A percentile compares a stretch with the other conserved stretches of the same genome.
Conservation (phyloP, 1,140 invertebrate species). For the Callitettix versicolor region DNA sequence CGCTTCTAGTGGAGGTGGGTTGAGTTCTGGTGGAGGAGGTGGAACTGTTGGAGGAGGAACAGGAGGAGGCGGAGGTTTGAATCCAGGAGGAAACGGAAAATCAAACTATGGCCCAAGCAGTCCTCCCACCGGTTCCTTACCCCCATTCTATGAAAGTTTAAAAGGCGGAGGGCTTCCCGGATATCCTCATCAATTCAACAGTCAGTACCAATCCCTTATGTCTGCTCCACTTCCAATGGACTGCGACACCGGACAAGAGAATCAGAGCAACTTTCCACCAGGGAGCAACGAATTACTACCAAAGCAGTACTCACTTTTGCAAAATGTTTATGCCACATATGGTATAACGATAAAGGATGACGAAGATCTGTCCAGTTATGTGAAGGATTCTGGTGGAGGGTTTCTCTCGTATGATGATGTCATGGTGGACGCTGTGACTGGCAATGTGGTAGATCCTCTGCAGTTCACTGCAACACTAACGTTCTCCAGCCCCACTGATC, state of each 20-base stretch:
- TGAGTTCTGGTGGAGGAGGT: slow-evolving; percentile 37
- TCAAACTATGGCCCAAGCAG: slow-evolving; percentile 74
- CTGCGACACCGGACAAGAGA: slow-evolving; percentile 56
- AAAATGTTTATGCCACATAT: slow-evolving; percentile 63
- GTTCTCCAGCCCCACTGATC: slow-evolving; percentile 63
- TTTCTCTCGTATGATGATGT: slow-evolving; percentile 49
- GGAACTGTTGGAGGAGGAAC: slow-evolving; percentile 40
- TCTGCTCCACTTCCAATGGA: slow-evolving; percentile 53
- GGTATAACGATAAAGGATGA: slow-evolving; percentile 68
- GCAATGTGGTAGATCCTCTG: slow-evolving; percentile 62
- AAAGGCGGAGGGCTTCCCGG: slow-evolving; percentile 41
- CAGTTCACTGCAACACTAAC: slow-evolving; percentile 71
- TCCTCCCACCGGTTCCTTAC: slow-evolving; percentile 67
- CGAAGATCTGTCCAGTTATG: slow-evolving; percentile 54
- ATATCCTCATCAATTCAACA: slow-evolving; percentile 25
- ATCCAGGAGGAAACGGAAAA: slow-evolving; percentile 52
- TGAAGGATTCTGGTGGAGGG: slow-evolving; percentile 44
- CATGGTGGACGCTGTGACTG: slow-evolving; percentile 65
- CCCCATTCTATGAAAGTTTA: slow-evolving; percentile 73
- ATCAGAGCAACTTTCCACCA: slow-evolving; percentile 32
- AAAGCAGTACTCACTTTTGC: slow-evolving; percentile 67
- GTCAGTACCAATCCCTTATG: slow-evolving; percentile 34
- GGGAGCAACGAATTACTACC: slow-evolving; percentile 32
- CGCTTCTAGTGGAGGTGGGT: slow-evolving; percentile 36
- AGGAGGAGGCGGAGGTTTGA: slow-evolving; percentile 39